Evolutionary conservation across 1,140 invertebrate genomes (phyloP), one percentile per base, ranked within the genome.

Genomic region (Platorchestia sp.): DNA sequence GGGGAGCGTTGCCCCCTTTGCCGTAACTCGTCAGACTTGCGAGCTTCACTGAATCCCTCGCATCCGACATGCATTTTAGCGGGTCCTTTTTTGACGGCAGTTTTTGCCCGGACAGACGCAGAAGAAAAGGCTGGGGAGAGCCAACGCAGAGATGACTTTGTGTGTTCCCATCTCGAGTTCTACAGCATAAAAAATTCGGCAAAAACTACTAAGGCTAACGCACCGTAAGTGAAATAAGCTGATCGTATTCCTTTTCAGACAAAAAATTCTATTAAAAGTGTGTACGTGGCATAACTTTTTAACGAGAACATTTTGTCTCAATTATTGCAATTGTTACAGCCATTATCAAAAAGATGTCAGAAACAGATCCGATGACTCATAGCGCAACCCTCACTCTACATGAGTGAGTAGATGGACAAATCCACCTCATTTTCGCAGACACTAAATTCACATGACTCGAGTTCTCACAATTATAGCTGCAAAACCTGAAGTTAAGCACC

Each of bases 21-120:
- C 86, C 43, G 87, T 89, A 89, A 89, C 87, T 89, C 43, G 36
- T 43, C 36, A 89, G 87, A 89, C 87, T 89, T 42, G 87, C 87
- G n/a, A 89, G 87, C 41, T 89, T 42, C 87, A 89, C 41, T 42
- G 87, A 89, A 42, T 89, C 87, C 87, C 87, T 89, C 41, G 87
- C 87, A 89, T 89, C 87, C 87, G 87, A 89, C 87, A 89, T 44
- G 87, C 87, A 89, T 89, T 89, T 89, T 41, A 89, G 87, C 87
- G 41, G 87, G 43, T 14, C 41, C 43, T 42, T 89, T 89, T 89
- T 89, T 89, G 87, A 42, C 27, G 87, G 36, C n/a, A 41, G 41
- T 89, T 89, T 89, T 89, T 89, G 14, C 87, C 36, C 41, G n/a
- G 41, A 44, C 87, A 44, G 36, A 89, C 5, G 10, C 41, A 89